These are phyloP conservation scores for Myotis planiceps DNA, from an alignment of 2,797 vertebrate species.

Conservation along the genomic window DNA sequence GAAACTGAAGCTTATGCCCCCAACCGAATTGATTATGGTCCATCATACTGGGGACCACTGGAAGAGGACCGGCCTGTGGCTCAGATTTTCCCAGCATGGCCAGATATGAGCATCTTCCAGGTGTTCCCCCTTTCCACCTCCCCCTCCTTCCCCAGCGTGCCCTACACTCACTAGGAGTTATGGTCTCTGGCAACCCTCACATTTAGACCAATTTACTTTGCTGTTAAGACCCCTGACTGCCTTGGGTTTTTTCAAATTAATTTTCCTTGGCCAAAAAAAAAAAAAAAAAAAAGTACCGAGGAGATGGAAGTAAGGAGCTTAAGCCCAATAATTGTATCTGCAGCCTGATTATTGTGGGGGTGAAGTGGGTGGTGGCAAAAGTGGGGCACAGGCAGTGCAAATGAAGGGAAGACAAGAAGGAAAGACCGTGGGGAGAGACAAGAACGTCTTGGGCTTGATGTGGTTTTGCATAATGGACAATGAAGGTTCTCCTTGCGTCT, in stretches of 20 bases:
- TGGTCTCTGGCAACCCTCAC: background rate
- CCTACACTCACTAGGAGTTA: background rate
- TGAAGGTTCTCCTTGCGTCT: background rate
- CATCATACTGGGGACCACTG: rapidly evolving
- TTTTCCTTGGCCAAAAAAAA: background rate
- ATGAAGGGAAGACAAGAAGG: background rate
- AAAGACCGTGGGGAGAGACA: background rate
- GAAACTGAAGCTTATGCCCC: background rate
- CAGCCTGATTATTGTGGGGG: background rate
- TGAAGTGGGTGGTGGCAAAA: background rate
- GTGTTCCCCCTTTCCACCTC: background rate
- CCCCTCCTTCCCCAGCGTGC: background rate
- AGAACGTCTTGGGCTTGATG: background rate
- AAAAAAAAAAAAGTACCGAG: background rate
- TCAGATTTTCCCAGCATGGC: background rate
- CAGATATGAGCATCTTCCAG: background rate
- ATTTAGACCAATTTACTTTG: background rate
- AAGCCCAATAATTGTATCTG: too few relatives aligned
- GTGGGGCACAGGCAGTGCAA: background rate
- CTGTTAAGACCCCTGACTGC: background rate
- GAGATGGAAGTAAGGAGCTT: background rate
- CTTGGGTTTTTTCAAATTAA: background rate
- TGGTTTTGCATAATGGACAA: background rate
- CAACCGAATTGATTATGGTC: background rate
- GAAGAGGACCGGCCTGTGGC: background rate